A percentile compares a stretch with the other conserved stretches of the same genome.
phyloP scores from a whole-genome alignment of 23 tunicate species.

The Ascidia mentula region DNA sequence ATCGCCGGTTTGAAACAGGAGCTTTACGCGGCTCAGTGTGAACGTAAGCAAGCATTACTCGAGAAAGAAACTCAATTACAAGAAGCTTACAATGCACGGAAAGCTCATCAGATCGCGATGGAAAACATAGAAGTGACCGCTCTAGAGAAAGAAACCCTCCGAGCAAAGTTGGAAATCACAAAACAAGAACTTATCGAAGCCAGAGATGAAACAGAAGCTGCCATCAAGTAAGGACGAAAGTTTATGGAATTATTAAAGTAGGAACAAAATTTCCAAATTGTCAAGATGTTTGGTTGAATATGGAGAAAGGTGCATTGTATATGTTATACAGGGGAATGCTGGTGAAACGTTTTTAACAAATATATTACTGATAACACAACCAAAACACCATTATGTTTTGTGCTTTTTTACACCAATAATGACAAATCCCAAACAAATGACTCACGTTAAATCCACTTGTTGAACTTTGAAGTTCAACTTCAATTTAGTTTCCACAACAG shows the following conservation, averaged over 20 bases:
- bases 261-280: too few relatives aligned
- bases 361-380: too few relatives aligned
- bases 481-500: neutral
- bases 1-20: slow-evolving; percentile 40
- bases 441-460: too few relatives aligned
- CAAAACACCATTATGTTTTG: too few relatives aligned
- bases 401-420: too few relatives aligned
- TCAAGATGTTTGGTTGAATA: too few relatives aligned
- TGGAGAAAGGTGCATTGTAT: too few relatives aligned
- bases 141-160: slow-evolving; percentile 41
- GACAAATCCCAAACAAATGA: too few relatives aligned
- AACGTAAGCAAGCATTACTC: slow-evolving; percentile 76
- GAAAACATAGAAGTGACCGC: slow-evolving; percentile 39
- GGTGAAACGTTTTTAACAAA: too few relatives aligned
- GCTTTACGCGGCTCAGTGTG: slow-evolving; percentile 71
- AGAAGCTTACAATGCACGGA: slow-evolving; percentile 70
- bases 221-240: slow-evolving; percentile 48
- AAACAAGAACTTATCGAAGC: slow-evolving; percentile 69
- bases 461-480: too few relatives aligned
- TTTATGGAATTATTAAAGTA: too few relatives aligned
- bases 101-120: slow-evolving; percentile 59
- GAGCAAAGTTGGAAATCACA: slow-evolving; percentile 23
- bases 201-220: slow-evolving; percentile 52
- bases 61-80: slow-evolving; percentile 72
- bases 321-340: too few relatives aligned